Percentiles rank a stretch among this genome's conserved stretches.
Evolutionary conservation across 1,140 invertebrate species (phyloP).

Genomic region (Luehdorfia chinensis): DNA sequence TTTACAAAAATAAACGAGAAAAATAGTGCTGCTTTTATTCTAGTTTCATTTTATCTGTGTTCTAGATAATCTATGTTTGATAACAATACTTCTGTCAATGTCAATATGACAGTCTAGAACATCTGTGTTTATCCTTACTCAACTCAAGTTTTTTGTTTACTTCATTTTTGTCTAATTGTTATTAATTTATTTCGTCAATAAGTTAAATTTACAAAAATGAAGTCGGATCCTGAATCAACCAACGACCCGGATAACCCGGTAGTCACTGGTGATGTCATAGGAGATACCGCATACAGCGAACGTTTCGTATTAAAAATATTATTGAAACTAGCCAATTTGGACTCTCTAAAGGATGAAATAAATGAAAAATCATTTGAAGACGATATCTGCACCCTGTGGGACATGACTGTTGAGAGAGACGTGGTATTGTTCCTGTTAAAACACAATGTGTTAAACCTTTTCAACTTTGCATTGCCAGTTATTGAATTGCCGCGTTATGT

Average conservation of each 20-base stretch:
- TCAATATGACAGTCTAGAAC: no score
- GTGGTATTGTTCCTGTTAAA: conserved; percentile 82
- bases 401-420: conserved; percentile 86
- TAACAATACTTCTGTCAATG: neutral
- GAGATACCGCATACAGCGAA: conserved; percentile 85
- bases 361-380: conserved; percentile 79
- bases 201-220: no score
- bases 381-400: conserved; percentile 86
- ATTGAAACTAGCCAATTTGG: conserved; percentile 74
- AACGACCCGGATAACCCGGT: conserved; percentile 28
- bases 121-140: no score
- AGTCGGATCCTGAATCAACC: conserved; percentile 34
- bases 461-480: conserved; percentile 67
- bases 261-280: conserved; percentile 82
- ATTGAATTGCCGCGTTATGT: conserved; percentile 75
- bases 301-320: conserved; percentile 84
- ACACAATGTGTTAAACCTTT: conserved; percentile 80
- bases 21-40: no score
- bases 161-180: no score
- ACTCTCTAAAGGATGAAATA: conserved; percentile 66
- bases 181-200: no score
- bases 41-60: no score
- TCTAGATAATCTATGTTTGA: no score
- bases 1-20: no score
- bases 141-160: no score